Base-by-base conservation (phyloP, 2,888 invertebrate species). In the Sarcophaga carnaria region DNA sequence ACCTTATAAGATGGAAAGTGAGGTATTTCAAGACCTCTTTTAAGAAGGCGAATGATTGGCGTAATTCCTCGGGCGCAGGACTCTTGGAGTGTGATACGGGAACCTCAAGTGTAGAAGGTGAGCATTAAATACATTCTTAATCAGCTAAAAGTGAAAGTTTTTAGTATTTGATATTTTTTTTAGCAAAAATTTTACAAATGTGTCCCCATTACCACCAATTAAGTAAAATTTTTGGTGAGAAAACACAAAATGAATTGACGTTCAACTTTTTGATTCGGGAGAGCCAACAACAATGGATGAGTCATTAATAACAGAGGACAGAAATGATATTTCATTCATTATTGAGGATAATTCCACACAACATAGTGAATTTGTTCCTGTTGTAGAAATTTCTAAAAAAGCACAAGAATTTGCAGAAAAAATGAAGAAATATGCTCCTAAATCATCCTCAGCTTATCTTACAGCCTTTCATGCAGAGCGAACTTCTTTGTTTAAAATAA, bases 151-250 rank as follows among this genome's bases (percentile, higher is more conserved):
- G 20, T 77, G 82, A 54, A 37, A 37, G 37, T 37, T 37, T 6
- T 27, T 27, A 27, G 4, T 27, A 27, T 27, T 27, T 27, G 0
- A 0, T 27, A 27, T 27, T 27, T 27, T 27, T 27, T 27, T 27
- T 27, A 5, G 27, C 27, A 27, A 27, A 27, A 27, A 27, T 27
- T 8, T 37, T 37, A 37, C 37, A 37, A 37, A 37, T 37, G 37
- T 37, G 37, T 8, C 82, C 77, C 0, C 71, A 77, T 54, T 82
- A 64, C 45, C 12, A 77, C 14, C 63, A 83, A 62, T 45, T 83
- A 2, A 37, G 49, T 64, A 54, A 83, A 66, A 83, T 83, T 70
- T 72, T 83, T 66, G 70, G 70, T 11, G 59, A 71, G 20, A 66
- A 71, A 72, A 66, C n/a, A 60, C 14, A 54, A 10, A 63, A 14